Conservation (phyloP, 2,113 vertebrate species). For the Hoplias malabaricus region DNA sequence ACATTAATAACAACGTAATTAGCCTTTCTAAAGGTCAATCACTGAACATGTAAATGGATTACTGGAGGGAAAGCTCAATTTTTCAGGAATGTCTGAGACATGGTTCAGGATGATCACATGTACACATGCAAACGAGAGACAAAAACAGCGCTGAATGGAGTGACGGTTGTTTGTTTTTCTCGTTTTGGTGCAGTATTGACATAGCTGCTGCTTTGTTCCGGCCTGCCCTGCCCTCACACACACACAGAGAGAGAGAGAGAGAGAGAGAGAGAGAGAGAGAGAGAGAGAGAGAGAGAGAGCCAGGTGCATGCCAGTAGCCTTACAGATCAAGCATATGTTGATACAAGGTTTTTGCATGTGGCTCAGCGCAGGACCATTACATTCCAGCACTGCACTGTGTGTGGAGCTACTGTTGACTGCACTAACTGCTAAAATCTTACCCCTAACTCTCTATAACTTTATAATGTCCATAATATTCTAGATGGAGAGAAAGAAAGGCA, state of each 20-base stretch:
- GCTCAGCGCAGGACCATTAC: conserved; percentile 62
- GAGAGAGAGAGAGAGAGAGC: conserved; percentile 20
- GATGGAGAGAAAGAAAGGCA: background rate
- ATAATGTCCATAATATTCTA: too few species aligned
- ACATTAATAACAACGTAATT: too few species aligned
- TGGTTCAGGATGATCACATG: background rate
- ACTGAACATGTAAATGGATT: background rate
- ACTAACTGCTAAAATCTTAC: too few species aligned
- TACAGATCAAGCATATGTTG: conserved; percentile 56
- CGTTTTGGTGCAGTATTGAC: conserved; percentile 71
- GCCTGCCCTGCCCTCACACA: conserved; percentile 68
- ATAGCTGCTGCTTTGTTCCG: conserved; percentile 72
- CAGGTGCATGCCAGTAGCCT: conserved; percentile 66
- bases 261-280: conserved; percentile 10
- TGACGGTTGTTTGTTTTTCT: conserved; percentile 73
- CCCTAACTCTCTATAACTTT: too few species aligned
- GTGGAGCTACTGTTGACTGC: conserved; percentile 9
- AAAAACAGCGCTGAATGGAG: conserved; percentile 57
- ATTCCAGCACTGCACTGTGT: conserved; percentile 58
- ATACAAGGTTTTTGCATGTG: conserved; percentile 64
- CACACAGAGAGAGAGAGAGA: conserved; percentile 33
- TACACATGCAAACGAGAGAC: conserved; percentile 47
- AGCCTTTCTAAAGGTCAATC: background rate
- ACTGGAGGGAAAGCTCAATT: background rate
- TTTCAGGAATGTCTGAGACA: background rate